Evolutionary conservation across 2,888 invertebrate species (phyloP).

Genomic region (Trichopria drosophilae): DNA sequence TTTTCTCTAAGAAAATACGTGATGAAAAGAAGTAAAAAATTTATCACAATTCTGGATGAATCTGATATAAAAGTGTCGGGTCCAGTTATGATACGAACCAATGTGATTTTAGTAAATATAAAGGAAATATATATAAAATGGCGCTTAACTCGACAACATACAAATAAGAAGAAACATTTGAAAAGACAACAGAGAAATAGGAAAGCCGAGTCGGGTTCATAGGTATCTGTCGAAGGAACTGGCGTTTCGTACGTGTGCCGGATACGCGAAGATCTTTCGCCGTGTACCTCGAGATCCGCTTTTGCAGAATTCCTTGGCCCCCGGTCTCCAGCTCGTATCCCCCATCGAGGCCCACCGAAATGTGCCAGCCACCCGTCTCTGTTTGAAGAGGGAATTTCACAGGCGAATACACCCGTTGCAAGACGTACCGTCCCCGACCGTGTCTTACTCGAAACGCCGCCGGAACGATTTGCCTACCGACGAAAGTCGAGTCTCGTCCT

Average conservation of each 20-base stretch:
- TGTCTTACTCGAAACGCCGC: slow-evolving; percentile 37
- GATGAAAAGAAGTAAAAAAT: too few species aligned
- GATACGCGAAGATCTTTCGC: slow-evolving; percentile 38
- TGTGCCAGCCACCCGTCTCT: slow-evolving; percentile 48
- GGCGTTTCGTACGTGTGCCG: slow-evolving; percentile 50
- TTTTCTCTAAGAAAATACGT: too few species aligned
- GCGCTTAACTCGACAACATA: not conserved
- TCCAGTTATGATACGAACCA: too few species aligned
- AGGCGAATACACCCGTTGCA: slow-evolving; percentile 54
- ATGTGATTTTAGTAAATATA: slow-evolving; percentile 20
- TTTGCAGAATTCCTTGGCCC: slow-evolving; percentile 38
- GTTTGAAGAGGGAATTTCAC: slow-evolving; percentile 57
- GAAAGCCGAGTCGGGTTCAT: slow-evolving; percentile 39
- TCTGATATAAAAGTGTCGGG: too few species aligned
- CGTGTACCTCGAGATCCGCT: slow-evolving; percentile 28
- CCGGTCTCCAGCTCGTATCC: slow-evolving; percentile 30
- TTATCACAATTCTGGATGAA: too few species aligned
- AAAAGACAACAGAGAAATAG: slow-evolving; percentile 12
- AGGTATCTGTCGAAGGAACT: slow-evolving; percentile 48
- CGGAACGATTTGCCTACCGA: too few species aligned
- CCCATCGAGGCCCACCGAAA: slow-evolving; percentile 41
- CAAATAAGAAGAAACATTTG: too few species aligned
- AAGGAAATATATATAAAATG: not conserved
- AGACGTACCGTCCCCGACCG: slow-evolving; percentile 43
- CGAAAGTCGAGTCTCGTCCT: too few species aligned